These are phyloP conservation scores for Diadumene lineata DNA, from an alignment of 92 coral and sea anemone genomes.

Conservation along the genomic window DNA sequence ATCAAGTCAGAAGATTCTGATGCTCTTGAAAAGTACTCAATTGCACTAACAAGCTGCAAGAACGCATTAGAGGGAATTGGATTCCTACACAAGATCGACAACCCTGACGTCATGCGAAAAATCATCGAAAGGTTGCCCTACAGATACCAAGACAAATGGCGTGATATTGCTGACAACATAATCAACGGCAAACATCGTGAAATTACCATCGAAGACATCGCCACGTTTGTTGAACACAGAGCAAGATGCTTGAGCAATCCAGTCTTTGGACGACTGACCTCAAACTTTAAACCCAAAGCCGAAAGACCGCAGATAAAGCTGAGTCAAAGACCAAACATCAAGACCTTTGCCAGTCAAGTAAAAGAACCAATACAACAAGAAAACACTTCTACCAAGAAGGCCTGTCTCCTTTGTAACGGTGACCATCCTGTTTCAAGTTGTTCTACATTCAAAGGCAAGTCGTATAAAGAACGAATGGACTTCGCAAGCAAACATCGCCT, in stretches of 20 bases:
- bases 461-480: constrained; percentile 29
- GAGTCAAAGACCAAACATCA: no score
- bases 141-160: no score
- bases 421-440: constrained; percentile 10
- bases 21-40: constrained; percentile 29
- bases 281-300: no score
- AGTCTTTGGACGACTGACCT: constrained; percentile 27
- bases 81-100: constrained; percentile 21
- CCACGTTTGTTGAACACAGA: constrained; percentile 42
- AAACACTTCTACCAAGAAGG: no score
- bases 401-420: constrained; percentile 13
- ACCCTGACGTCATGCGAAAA: constrained; percentile 35
- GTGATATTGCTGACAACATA: no score
- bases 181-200: constrained; percentile 26
- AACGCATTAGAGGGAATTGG: constrained; percentile 33
- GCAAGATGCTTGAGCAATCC: constrained; percentile 40
- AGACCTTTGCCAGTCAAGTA: no score
- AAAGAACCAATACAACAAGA: no score
- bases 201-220: no score
- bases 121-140: constrained; percentile 33
- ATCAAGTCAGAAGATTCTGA: constrained; percentile 42
- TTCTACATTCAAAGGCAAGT: constrained; percentile 9
- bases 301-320: no score
- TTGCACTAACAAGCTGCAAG: constrained; percentile 27
- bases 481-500: constrained; percentile 36